These are phyloP conservation scores for Pseudomyrmex sp. DNA, from an alignment of 1,140 invertebrate species.

Conservation along the genomic window DNA sequence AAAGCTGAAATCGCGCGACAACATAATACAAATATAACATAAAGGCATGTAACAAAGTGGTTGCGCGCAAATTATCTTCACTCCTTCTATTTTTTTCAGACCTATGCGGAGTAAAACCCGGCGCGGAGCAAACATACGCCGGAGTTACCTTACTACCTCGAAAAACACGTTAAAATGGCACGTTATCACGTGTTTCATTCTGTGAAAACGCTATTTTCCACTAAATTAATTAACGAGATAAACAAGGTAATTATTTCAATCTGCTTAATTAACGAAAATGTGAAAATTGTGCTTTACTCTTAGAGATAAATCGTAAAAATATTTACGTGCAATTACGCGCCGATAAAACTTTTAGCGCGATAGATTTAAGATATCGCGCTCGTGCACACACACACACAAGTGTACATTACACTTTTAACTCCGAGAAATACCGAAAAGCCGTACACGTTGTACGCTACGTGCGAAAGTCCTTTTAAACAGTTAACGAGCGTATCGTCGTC, in stretches of 20 bases:
- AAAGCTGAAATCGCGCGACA: no score
- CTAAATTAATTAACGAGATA: slow-evolving; percentile 2
- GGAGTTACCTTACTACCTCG: not conserved
- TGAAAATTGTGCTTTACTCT: not conserved
- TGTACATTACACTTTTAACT: not conserved
- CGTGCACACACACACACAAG: no score
- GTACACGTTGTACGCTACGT: not conserved
- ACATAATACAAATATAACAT: no score
- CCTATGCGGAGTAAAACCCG: no score
- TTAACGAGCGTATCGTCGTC: slow-evolving; percentile 29
- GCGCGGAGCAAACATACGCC: no score
- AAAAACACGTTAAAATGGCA: slow-evolving; percentile 26
- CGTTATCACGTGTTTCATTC: not conserved
- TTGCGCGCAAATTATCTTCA: no score
- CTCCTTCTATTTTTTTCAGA: no score
- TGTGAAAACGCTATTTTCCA: not conserved
- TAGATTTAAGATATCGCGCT: no score
- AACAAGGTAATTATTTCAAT: not conserved
- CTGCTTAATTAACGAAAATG: not conserved
- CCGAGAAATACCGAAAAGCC: not conserved
- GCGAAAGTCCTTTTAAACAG: slow-evolving; percentile 17
- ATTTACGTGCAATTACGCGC: not conserved
- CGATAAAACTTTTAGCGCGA: not conserved
- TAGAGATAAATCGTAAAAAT: not conserved
- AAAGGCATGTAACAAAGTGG: no score